Evolutionary conservation across 2,888 invertebrate genomes (phyloP).

Genomic region (Cataglyphis livida): DNA sequence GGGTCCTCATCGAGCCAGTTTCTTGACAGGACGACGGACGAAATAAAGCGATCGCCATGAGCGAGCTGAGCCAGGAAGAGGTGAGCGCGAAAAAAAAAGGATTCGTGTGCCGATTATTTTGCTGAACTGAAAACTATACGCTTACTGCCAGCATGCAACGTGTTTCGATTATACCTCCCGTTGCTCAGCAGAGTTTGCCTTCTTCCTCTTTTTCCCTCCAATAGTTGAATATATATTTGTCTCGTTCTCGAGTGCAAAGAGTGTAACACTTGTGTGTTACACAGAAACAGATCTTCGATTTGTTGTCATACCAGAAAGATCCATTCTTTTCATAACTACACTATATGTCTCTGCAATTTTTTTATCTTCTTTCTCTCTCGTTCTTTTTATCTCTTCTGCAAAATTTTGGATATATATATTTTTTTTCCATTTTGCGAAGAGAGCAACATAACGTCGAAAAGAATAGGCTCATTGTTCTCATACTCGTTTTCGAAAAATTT

Average conservation of each 20-base stretch:
- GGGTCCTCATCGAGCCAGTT: slow-evolving; percentile 44
- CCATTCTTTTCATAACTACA: background rate
- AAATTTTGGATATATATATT: background rate
- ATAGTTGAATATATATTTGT: background rate
- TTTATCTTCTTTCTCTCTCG: background rate
- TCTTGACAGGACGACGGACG: slow-evolving; percentile 7
- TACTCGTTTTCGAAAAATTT: background rate
- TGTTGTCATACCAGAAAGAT: slow-evolving; percentile 20
- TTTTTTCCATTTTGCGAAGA: background rate
- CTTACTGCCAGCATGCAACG: too few relatives aligned
- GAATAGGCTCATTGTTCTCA: background rate
- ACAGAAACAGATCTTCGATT: background rate
- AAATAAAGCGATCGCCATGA: slow-evolving; percentile 87
- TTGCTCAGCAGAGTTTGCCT: background rate
- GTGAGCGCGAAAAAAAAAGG: slow-evolving; percentile 87
- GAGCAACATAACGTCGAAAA: background rate
- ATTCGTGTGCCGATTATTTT: too few relatives aligned
- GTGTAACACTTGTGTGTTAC: background rate
- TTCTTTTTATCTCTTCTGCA: background rate
- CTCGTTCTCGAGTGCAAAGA: background rate
- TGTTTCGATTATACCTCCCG: background rate
- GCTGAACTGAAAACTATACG: background rate
- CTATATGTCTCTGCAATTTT: background rate
- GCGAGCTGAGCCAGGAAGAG: slow-evolving; percentile 96
- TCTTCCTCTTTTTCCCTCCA: slow-evolving; percentile 11